Evolutionary conservation across 1,140 invertebrate genomes (phyloP).

Genomic region (Acromyrmex heyeri): DNA sequence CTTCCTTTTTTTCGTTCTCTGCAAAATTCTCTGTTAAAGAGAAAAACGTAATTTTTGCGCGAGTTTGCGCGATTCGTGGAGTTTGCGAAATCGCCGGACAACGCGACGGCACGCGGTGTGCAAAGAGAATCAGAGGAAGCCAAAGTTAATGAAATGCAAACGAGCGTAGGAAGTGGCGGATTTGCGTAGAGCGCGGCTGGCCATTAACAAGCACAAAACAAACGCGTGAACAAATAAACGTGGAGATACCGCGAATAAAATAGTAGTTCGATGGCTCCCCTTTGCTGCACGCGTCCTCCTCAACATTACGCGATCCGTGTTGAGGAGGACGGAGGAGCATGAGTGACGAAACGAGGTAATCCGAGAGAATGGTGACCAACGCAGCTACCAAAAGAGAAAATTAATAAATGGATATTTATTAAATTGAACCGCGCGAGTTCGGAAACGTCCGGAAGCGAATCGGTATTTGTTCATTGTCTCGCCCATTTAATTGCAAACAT

Average conservation of each 20-base stretch:
- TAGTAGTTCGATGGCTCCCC: conserved; percentile 69
- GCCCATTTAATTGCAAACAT: conserved; percentile 84
- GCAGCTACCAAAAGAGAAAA: conserved; percentile 70
- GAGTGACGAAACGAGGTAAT: conserved; percentile 45
- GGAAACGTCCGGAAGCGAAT: conserved; percentile 69
- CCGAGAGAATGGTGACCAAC: conserved; percentile 40
- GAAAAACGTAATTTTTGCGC: conserved; percentile 48
- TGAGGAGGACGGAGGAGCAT: neutral
- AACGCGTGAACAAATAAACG: conserved; percentile 76
- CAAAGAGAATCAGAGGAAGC: conserved; percentile 72
- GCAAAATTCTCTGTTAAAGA: conserved; percentile 33
- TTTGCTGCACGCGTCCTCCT: neutral
- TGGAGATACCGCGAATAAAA: conserved; percentile 74
- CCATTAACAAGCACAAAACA: conserved; percentile 77
- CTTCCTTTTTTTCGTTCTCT: neutral
- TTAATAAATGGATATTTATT: conserved; percentile 84
- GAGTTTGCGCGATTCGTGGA: neutral
- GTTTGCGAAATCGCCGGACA: neutral
- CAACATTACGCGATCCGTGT: neutral
- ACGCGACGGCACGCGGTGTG: conserved; percentile 49
- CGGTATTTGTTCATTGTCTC: conserved; percentile 84
- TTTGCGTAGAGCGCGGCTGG: conserved; percentile 68
- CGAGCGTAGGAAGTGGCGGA: conserved; percentile 72
- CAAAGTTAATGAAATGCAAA: conserved; percentile 83
- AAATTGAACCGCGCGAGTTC: conserved; percentile 76